Evolutionary conservation across 1,140 invertebrate species (phyloP), one percentile per base, ranked within the genome.

Genomic region (Brachionus paranguensis): DNA sequence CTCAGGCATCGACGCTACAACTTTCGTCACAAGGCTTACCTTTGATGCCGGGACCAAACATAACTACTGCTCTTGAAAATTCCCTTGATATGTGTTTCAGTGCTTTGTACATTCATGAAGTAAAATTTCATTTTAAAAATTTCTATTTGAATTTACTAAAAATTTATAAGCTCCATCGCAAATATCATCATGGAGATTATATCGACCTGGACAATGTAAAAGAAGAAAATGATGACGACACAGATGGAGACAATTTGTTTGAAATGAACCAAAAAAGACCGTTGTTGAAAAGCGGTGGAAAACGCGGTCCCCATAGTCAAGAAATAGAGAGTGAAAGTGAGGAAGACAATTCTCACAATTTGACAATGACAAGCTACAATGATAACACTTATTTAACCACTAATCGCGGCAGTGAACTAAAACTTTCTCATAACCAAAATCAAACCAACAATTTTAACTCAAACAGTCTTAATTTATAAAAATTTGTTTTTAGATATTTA

Each of bases 181-280:
- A 83, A 55, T 83, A 83, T 55, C 60, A 83, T 17, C 81, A 83
- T 70, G 81, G 81, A 33, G 81, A 72, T 55, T 83, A 83, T 27
- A 68, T 68, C 4, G 81, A 83, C 27, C 29, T 83, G 43, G 81
- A 83, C 11, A 68, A 83, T 68, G 60, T 83, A 11, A 53, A 37
- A 29, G 79, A 83, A 27, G 79, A 83, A 37, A 83, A 83, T 20
- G 60, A 83, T 29, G 81, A 76, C 20, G 78, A 81, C 5, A 43
- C 27, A 55, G 78, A 81, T 17, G 33, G 43, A 50, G 72, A 76
- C 2, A 76, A 76, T 50, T 50, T 76, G 10, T 76, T 50, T 53
- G 45, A 76, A 50, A 50, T 76, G 45, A 76, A 76, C n/a, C 72
- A 76, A 24, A 76, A 76, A 50, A 47, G 45, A n/a, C 72, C 72